Evolutionary conservation across 2,888 invertebrate species (phyloP).

Genomic region (Cinara cedri): DNA sequence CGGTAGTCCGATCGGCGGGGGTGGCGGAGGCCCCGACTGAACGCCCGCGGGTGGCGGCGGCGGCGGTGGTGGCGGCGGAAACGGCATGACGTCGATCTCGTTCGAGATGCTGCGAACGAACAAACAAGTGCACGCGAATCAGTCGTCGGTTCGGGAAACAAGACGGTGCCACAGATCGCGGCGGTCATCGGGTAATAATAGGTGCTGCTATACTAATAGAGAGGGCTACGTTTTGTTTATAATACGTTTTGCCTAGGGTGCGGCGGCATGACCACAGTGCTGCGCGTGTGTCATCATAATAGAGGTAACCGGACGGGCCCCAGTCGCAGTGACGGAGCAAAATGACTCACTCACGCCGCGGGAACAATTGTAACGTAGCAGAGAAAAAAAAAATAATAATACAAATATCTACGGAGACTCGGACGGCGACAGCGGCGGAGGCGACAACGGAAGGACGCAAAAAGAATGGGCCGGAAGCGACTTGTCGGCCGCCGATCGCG

Average conservation of each 20-base stretch:
- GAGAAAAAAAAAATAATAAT: too few relatives aligned
- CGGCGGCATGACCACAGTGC: too few relatives aligned
- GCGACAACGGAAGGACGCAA: slow-evolving; percentile 14
- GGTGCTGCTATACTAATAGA: not conserved
- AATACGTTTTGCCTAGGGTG: too few relatives aligned
- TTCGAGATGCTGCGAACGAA: not conserved
- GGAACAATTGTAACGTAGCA: too few relatives aligned
- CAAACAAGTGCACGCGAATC: not conserved
- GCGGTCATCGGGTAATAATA: not conserved
- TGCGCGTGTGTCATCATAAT: not conserved
- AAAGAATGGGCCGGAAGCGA: not conserved
- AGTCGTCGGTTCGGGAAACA: not conserved
- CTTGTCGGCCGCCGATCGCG: not conserved
- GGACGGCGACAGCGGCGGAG: too few relatives aligned
- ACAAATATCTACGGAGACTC: too few relatives aligned
- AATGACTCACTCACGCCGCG: slow-evolving; percentile 28
- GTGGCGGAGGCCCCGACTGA: slow-evolving; percentile 63
- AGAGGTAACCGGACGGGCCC: not conserved
- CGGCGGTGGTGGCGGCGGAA: slow-evolving; percentile 61
- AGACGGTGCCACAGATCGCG: not conserved
- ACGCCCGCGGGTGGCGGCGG: slow-evolving; percentile 68
- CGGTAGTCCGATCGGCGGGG: slow-evolving; percentile 63
- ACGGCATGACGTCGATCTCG: slow-evolving; percentile 49
- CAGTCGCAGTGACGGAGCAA: not conserved
- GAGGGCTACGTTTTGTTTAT: too few relatives aligned